phyloP scores from a whole-genome alignment of 2,113 vertebrate species.

The Nycticebus coucang region DNA sequence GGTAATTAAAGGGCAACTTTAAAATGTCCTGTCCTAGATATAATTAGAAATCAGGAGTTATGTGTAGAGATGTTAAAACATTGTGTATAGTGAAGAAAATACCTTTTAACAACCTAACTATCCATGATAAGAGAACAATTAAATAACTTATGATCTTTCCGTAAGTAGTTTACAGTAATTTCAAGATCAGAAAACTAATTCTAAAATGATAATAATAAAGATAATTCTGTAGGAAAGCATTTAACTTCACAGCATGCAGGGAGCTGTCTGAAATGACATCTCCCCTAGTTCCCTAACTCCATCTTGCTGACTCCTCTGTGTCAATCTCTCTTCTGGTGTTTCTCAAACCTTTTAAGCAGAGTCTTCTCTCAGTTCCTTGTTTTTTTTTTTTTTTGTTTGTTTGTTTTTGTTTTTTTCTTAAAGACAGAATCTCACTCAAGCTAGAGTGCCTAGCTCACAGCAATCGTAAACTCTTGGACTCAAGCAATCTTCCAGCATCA shows the following conservation, averaged over 20 bases:
- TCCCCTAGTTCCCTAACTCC: accelerated
- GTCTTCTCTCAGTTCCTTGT: background rate
- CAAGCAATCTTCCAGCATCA: too few species aligned
- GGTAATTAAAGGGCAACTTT: constrained; percentile 1
- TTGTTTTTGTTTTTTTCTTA: background rate
- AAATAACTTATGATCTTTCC: background rate
- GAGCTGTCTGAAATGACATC: background rate
- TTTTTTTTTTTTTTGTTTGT: background rate
- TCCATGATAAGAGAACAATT: background rate
- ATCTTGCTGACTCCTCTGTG: background rate
- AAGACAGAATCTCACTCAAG: too few species aligned
- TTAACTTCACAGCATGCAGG: background rate
- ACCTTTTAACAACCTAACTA: background rate
- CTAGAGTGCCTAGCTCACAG: too few species aligned
- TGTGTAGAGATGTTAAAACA: background rate
- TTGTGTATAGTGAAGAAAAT: background rate
- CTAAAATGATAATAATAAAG: background rate
- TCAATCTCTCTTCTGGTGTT: background rate
- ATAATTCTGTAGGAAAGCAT: background rate
- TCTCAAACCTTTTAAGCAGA: background rate
- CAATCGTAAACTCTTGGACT: too few species aligned
- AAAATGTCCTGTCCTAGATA: background rate
- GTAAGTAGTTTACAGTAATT: background rate
- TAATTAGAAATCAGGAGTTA: background rate
- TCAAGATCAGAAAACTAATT: background rate